Percentiles rank a stretch among this genome's conserved stretches.
phyloP scores from a whole-genome alignment of 2,888 invertebrate genomes.

The Melanophora roralis region DNA sequence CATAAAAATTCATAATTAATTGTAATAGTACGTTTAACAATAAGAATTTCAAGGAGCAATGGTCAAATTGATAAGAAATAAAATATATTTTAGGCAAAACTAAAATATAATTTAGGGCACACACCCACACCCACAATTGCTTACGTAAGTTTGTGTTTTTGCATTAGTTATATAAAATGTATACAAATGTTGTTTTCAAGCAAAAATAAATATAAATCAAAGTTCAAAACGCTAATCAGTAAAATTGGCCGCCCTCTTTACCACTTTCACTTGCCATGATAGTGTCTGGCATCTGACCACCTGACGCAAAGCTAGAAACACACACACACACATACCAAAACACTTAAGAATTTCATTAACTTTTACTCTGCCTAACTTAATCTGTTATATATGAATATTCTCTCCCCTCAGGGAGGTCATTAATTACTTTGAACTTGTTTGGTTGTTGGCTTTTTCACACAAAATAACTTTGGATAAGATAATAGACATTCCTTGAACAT shows the following conservation, averaged over 20 bases:
- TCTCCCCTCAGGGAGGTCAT: constrained; percentile 68
- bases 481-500: constrained; percentile 23
- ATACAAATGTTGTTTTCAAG: background rate
- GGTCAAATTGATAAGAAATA: constrained; percentile 47
- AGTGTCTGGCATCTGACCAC: constrained; percentile 12
- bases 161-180: constrained; percentile 17
- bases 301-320: background rate
- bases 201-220: constrained; percentile 64
- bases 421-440: constrained; percentile 74
- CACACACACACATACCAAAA: background rate
- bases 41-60: constrained; percentile 50
- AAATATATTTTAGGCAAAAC: background rate
- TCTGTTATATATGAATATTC: background rate
- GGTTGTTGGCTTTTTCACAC: constrained; percentile 29
- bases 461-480: constrained; percentile 47
- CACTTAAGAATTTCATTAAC: constrained; percentile 71
- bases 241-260: constrained; percentile 51
- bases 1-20: constrained; percentile 63
- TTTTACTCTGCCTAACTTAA: constrained; percentile 58
- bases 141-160: background rate
- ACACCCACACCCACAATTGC: background rate
- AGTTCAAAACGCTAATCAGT: constrained; percentile 65
- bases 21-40: constrained; percentile 53
- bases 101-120: background rate
- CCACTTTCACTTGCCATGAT: constrained; percentile 20